phyloP scores from a whole-genome alignment of 2,797 vertebrate genomes.

The Sternotherus odoratus region DNA sequence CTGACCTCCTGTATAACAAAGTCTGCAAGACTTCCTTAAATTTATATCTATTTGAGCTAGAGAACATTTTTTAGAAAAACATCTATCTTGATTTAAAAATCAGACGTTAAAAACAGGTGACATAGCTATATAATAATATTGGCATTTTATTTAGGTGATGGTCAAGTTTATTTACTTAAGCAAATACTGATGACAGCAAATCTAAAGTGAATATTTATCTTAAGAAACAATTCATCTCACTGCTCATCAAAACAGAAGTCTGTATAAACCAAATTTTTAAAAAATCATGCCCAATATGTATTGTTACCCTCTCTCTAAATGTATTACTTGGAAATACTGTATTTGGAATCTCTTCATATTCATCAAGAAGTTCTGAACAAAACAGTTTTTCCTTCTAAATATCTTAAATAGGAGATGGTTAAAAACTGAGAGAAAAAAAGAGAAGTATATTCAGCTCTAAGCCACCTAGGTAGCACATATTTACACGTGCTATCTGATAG shows the following conservation, averaged over 20 bases:
- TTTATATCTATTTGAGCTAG: background rate
- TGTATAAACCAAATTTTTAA: background rate
- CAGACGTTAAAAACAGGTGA: background rate
- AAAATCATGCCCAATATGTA: background rate
- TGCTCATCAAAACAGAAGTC: background rate
- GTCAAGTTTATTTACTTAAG: background rate
- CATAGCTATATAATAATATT: background rate
- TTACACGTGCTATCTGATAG: background rate
- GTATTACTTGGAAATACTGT: background rate
- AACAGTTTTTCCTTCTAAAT: background rate
- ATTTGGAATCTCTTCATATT: background rate
- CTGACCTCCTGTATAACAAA: too few relatives aligned
- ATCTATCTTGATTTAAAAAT: background rate
- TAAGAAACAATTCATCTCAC: background rate
- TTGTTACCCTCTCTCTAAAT: background rate
- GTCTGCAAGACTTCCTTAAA: background rate
- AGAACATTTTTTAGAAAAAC: background rate
- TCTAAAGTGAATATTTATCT: background rate
- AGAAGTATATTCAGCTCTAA: background rate
- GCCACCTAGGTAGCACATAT: background rate
- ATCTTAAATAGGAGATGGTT: background rate
- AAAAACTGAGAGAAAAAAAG: background rate
- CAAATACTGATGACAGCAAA: background rate
- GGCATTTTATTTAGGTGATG: background rate
- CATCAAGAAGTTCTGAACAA: background rate